These are phyloP conservation scores for Drosophila gaucha DNA, from an alignment of 2,888 invertebrate species.

Conservation along the genomic window DNA sequence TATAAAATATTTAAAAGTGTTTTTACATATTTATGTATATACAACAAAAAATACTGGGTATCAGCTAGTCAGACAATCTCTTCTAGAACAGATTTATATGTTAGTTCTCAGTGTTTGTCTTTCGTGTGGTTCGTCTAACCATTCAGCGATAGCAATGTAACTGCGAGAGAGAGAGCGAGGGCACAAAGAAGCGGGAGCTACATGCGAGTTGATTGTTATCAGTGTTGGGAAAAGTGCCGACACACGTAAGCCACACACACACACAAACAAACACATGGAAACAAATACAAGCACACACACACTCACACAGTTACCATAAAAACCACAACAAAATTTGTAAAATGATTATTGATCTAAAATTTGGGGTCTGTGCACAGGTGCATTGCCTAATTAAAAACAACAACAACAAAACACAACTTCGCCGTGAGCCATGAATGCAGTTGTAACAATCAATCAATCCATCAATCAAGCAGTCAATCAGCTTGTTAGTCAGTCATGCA, in stretches of 20 bases:
- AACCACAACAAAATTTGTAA: slow-evolving; percentile 6
- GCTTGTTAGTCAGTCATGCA: slow-evolving; percentile 21
- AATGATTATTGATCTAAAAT: slow-evolving; percentile 28
- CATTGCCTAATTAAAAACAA: slow-evolving; percentile 39
- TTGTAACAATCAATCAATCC: slow-evolving; percentile 18
- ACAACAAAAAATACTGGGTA: neutral
- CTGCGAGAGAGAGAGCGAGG: neutral
- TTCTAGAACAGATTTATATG: slow-evolving; percentile 11
- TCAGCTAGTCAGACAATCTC: neutral
- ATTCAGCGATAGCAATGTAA: slow-evolving; percentile 34
- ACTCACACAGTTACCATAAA: neutral
- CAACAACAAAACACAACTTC: slow-evolving; percentile 9
- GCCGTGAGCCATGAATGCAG: slow-evolving; percentile 38
- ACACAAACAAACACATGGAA: slow-evolving; percentile 11
- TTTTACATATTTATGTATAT: neutral
- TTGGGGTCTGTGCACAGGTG: slow-evolving; percentile 38
- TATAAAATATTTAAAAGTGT: neutral
- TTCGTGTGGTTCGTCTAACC: slow-evolving; percentile 32
- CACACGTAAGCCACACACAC: slow-evolving; percentile 15
- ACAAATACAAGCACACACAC: neutral
- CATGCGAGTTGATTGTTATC: slow-evolving; percentile 65
- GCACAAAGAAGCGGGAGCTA: slow-evolving; percentile 17
- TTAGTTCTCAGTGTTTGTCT: slow-evolving; percentile 48
- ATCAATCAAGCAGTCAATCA: slow-evolving; percentile 40
- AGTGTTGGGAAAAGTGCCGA: slow-evolving; percentile 55